Percentiles rank a stretch among this genome's conserved stretches.
These are phyloP conservation scores for Takifugu rubripes DNA, from an alignment of 2,797 vertebrate species.

Conservation along the genomic window DNA sequence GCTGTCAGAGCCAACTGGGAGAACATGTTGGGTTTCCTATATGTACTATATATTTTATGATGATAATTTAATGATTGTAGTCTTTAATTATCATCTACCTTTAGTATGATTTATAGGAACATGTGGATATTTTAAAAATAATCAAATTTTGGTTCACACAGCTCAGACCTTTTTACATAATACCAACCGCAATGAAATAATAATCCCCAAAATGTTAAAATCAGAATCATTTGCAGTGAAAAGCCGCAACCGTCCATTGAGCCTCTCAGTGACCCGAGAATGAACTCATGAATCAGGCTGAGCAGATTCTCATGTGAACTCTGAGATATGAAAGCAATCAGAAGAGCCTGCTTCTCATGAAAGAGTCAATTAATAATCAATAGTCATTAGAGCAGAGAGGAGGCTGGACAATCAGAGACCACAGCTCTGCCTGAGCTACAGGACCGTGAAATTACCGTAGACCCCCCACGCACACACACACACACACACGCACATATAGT, in stretches of 20 bases:
- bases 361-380: conserved; percentile 66
- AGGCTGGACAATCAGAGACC: conserved; percentile 28
- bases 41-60: no score
- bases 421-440: background rate
- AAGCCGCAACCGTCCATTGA: conserved; percentile 13
- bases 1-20: no score
- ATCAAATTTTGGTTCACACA: no score
- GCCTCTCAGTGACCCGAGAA: conserved; percentile 23
- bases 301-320: conserved; percentile 42
- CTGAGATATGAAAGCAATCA: conserved; percentile 55
- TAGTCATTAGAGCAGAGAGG: conserved; percentile 49
- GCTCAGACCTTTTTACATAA: no score
- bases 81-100: no score
- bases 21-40: no score
- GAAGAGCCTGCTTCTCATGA: conserved; percentile 39
- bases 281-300: conserved; percentile 33
- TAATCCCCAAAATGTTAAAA: no score
- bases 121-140: no score
- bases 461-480: conserved; percentile 21
- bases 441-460: conserved; percentile 47
- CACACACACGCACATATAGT: background rate
- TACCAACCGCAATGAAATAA: no score
- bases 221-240: no score
- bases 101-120: no score
- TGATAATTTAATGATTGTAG: no score